Evolutionary conservation across 2,797 vertebrate species (phyloP).

Genomic region (Triplophysa yarkandensis): DNA sequence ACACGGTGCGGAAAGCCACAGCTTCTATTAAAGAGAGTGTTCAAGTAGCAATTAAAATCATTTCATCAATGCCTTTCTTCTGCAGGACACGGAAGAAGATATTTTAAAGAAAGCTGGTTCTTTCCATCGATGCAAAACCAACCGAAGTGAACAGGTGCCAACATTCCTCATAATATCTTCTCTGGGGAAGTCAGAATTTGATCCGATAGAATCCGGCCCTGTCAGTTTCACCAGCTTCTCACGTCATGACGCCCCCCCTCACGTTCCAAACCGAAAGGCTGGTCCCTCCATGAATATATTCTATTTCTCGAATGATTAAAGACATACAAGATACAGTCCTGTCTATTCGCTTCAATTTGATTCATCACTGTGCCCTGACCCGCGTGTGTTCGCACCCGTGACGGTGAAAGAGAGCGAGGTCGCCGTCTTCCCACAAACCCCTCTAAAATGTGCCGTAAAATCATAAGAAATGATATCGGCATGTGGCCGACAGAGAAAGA

Average conservation of each 20-base stretch:
- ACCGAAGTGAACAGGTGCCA: too few relatives aligned
- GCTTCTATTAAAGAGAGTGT: slow-evolving; percentile 19
- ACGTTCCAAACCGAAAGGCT: not conserved
- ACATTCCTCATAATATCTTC: too few relatives aligned
- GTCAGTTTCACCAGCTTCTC: too few relatives aligned
- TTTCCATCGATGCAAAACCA: too few relatives aligned
- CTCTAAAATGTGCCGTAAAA: slow-evolving; percentile 8
- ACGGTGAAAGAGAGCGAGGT: not conserved
- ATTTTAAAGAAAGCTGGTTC: too few relatives aligned
- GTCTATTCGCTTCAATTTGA: not conserved
- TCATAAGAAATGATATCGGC: slow-evolving; percentile 34
- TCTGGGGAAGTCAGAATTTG: too few relatives aligned
- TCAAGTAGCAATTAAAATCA: too few relatives aligned
- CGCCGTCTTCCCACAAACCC: slow-evolving; percentile 8
- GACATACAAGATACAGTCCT: not conserved
- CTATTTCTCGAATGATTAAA: not conserved
- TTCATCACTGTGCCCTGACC: not conserved
- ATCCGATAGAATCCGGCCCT: too few relatives aligned
- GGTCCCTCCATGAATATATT: not conserved
- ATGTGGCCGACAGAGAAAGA: slow-evolving; percentile 4
- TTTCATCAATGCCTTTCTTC: too few relatives aligned
- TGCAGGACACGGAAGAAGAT: too few relatives aligned
- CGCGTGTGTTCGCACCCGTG: not conserved
- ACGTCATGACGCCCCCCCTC: not conserved
- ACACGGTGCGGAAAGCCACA: slow-evolving; percentile 18